Conservation (phyloP, 2,888 invertebrate genomes). For the Rotaria socialis region DNA sequence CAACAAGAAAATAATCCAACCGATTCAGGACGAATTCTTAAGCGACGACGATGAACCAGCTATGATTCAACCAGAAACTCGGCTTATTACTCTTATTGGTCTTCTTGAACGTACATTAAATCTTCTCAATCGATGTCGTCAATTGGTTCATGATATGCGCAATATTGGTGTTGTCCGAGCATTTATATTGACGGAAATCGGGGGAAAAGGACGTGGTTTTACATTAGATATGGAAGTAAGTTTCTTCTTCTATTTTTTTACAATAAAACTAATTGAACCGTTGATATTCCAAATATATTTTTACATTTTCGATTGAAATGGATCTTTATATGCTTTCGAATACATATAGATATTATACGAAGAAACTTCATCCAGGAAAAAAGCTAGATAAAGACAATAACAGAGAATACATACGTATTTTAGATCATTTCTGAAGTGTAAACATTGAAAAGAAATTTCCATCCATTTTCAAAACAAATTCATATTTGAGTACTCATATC, state of each 20-base stretch:
- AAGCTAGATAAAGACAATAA: neutral
- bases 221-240: neutral
- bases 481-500: no score
- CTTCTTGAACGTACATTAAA: neutral
- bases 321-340: neutral
- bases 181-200: neutral
- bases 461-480: no score
- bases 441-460: no score
- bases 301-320: no score
- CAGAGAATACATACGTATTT: neutral
- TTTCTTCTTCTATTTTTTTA: neutral
- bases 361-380: neutral
- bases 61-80: neutral
- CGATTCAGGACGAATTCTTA: neutral
- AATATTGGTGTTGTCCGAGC: neutral
- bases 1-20: neutral
- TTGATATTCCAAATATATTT: no score
- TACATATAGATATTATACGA: neutral
- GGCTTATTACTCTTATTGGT: neutral
- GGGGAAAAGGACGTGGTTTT: neutral
- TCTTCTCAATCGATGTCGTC: neutral
- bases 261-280: no score
- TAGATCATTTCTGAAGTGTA: neutral
- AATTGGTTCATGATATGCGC: neutral
- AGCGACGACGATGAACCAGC: neutral